A percentile compares a stretch with the other conserved stretches of the same genome.
Conservation (phyloP, 37 sponge, comb jelly and placozoan species). For the Cladorhizidae sp. region DNA sequence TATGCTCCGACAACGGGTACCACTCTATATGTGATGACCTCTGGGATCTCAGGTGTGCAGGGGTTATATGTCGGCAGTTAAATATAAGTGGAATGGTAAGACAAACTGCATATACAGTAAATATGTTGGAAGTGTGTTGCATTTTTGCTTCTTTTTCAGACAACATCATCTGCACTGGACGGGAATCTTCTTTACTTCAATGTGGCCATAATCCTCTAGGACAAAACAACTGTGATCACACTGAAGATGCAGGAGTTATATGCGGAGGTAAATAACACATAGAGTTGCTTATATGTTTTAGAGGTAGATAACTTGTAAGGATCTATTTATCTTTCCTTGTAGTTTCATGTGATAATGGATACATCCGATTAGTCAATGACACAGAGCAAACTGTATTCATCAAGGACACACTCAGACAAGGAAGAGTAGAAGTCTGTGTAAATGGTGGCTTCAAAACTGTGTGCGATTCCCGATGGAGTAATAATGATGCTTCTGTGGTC, state of each 20-base stretch:
- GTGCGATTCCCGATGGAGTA: constrained; percentile 28
- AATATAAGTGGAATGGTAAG: constrained; percentile 17
- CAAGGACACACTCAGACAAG: constrained; percentile 18
- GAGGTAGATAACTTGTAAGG: no score
- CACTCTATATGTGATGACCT: constrained; percentile 34
- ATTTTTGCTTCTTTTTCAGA: constrained; percentile 4
- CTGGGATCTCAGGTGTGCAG: constrained; percentile 23
- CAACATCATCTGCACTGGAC: constrained; percentile 17
- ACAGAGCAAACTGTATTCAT: neutral
- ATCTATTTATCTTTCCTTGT: neutral
- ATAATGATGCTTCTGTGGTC: constrained; percentile 38
- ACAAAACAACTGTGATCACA: constrained; percentile 41
- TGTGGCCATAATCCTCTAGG: constrained; percentile 39
- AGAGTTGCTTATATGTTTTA: neutral
- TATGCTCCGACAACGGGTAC: constrained; percentile 12
- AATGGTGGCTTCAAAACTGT: constrained; percentile 20
- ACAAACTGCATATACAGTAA: neutral
- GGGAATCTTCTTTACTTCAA: constrained; percentile 8
- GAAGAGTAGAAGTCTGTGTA: constrained; percentile 44
- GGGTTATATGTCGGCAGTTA: constrained; percentile 30
- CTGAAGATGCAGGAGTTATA: constrained; percentile 45
- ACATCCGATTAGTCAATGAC: constrained; percentile 2
- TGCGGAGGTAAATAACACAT: constrained; percentile 21
- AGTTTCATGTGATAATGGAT: neutral
- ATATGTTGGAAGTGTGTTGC: neutral